Evolutionary conservation across 2,888 invertebrate species (phyloP).

Genomic region (Orgyia antiqua): DNA sequence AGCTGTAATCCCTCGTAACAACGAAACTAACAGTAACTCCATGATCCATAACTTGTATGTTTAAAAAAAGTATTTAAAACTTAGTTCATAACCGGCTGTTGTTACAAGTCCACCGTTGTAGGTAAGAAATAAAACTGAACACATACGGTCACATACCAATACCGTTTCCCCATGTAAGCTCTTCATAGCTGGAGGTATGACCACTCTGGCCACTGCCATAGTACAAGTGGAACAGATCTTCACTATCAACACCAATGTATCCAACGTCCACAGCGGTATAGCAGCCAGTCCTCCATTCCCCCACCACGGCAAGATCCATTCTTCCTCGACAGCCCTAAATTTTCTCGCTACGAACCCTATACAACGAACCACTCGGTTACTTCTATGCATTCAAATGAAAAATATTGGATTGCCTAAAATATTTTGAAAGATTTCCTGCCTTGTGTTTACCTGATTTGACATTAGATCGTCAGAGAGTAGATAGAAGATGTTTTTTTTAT

Average conservation of each 20-base stretch:
- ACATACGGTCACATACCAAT: constrained; percentile 44
- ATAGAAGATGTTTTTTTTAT: no score
- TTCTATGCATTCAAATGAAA: constrained; percentile 45
- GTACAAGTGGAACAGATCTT: constrained; percentile 59
- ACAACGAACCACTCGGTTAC: constrained; percentile 51
- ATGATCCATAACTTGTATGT: no score
- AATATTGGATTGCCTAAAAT: constrained; percentile 25
- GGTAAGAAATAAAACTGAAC: no score
- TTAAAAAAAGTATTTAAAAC: no score
- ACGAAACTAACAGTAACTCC: no score
- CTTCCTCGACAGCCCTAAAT: constrained; percentile 59
- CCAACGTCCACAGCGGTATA: constrained; percentile 58
- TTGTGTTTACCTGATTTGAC: no score
- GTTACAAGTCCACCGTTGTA: no score
- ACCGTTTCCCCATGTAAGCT: constrained; percentile 66
- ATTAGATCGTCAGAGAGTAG: no score
- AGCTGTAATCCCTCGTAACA: no score
- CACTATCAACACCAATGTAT: constrained; percentile 51
- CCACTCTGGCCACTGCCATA: constrained; percentile 39
- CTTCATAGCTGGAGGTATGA: constrained; percentile 60
- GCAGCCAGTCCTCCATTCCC: constrained; percentile 51
- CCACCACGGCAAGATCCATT: constrained; percentile 69
- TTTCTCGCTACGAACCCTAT: constrained; percentile 53
- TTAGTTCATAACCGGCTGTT: no score
- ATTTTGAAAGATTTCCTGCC: background rate